A percentile compares a stretch with the other conserved stretches of the same genome.
Conservation (phyloP, 2,113 vertebrate genomes). For the Cercocebus atys region DNA sequence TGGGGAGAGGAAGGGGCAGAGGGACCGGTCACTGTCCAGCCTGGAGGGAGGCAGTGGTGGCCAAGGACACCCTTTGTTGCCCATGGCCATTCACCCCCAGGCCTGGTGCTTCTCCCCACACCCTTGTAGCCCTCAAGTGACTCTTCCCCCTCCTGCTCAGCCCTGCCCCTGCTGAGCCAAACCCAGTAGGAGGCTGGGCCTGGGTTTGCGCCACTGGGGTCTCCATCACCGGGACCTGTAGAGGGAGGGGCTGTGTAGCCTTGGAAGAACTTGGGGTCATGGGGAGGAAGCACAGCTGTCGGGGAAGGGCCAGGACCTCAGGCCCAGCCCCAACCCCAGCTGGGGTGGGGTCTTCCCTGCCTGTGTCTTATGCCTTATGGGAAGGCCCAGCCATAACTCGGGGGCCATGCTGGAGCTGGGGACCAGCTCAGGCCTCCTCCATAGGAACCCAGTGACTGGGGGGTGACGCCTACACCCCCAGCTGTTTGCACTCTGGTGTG, state of each 20-base stretch:
- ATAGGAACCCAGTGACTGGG: conserved; percentile 42
- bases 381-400: conserved; percentile 76
- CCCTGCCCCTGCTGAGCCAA: conserved; percentile 46
- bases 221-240: background rate
- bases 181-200: conserved; percentile 51
- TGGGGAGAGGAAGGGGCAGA: conserved; percentile 44
- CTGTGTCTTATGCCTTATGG: conserved; percentile 78
- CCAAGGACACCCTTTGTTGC: conserved; percentile 34
- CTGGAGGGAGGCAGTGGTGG: conserved; percentile 13
- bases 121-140: conserved; percentile 31
- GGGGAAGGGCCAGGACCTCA: background rate
- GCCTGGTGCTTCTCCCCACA: conserved; percentile 72
- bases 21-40: background rate
- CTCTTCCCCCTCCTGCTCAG: background rate
- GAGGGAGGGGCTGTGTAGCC: background rate
- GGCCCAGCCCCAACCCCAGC: conserved; percentile 3
- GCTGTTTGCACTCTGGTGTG: conserved; percentile 75
- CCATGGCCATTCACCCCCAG: background rate
- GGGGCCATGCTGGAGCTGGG: conserved; percentile 51
- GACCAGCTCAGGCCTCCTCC: conserved; percentile 51
- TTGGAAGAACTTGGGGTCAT: conserved; percentile 5
- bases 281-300: background rate
- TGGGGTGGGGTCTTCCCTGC: conserved; percentile 8
- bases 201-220: background rate
- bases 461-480: background rate